Evolutionary conservation across 2,113 vertebrate species (phyloP).

Genomic region (Serilophus lunatus): DNA sequence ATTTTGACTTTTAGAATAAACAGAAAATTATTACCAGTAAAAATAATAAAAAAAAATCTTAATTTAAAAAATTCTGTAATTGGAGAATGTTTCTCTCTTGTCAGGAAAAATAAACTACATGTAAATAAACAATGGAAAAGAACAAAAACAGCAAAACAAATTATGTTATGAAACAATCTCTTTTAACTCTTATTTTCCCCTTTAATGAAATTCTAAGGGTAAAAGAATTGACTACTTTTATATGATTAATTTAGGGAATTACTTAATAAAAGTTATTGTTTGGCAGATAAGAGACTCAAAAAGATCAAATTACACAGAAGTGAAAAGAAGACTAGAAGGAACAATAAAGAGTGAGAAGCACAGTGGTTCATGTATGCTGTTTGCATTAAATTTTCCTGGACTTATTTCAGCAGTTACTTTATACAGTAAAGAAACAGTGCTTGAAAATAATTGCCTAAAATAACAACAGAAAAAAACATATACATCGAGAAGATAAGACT

Average conservation of each 20-base stretch:
- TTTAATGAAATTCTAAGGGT: neutral
- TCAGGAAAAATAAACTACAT: neutral
- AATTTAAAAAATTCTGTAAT: slow-evolving; percentile 54
- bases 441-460: neutral
- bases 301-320: neutral
- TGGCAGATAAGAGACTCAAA: neutral
- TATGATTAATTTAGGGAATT: neutral
- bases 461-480: neutral
- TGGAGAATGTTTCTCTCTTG: slow-evolving; percentile 17
- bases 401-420: neutral
- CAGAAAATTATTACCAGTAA: slow-evolving; percentile 33
- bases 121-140: neutral
- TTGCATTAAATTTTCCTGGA: neutral
- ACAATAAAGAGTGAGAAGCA: neutral
- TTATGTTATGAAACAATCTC: neutral
- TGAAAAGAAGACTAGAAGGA: neutral
- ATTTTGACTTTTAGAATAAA: slow-evolving; percentile 22
- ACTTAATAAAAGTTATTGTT: neutral
- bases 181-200: neutral
- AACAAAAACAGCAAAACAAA: neutral
- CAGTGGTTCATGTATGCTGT: neutral
- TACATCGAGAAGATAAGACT: neutral
- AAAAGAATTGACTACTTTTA: neutral
- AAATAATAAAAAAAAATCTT: neutral
- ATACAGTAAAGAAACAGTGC: neutral